Conservation (phyloP, 2,888 invertebrate species). For the Apocheima hispidaria region DNA sequence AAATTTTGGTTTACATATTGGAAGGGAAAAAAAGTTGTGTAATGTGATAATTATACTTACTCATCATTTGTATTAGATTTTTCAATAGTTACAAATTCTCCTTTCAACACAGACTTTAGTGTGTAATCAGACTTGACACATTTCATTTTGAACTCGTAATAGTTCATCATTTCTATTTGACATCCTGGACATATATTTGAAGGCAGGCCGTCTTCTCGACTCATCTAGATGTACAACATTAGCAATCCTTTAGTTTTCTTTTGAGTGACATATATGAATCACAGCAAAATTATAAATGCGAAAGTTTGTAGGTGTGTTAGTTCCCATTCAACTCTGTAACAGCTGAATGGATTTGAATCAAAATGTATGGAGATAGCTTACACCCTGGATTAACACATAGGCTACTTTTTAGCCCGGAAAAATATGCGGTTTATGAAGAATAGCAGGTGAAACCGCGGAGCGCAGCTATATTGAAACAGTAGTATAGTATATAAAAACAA, state of each 20-base stretch:
- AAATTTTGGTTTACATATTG: no score
- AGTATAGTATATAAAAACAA: no score
- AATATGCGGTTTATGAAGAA: no score
- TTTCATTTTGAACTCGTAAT: constrained; percentile 75
- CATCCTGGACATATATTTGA: constrained; percentile 64
- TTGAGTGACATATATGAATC: not conserved
- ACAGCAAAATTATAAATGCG: not conserved
- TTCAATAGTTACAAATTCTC: constrained; percentile 51
- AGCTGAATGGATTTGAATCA: no score
- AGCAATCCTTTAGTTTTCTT: not conserved
- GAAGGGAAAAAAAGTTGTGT: no score
- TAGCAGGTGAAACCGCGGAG: no score
- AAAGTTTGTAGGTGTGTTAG: no score
- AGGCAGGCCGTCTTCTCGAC: constrained; percentile 58
- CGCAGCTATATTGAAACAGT: no score
- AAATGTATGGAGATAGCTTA: no score
- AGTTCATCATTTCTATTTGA: constrained; percentile 60
- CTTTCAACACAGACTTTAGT: constrained; percentile 61
- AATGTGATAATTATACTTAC: constrained; percentile 27
- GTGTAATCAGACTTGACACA: constrained; percentile 70
- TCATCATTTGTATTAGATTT: constrained; percentile 30
- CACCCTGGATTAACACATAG: no score
- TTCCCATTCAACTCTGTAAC: no score
- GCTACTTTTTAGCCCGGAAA: no score
- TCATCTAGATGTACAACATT: constrained; percentile 12